phyloP scores from a whole-genome alignment of 2,113 vertebrate species.

The Macquaria australasica region DNA sequence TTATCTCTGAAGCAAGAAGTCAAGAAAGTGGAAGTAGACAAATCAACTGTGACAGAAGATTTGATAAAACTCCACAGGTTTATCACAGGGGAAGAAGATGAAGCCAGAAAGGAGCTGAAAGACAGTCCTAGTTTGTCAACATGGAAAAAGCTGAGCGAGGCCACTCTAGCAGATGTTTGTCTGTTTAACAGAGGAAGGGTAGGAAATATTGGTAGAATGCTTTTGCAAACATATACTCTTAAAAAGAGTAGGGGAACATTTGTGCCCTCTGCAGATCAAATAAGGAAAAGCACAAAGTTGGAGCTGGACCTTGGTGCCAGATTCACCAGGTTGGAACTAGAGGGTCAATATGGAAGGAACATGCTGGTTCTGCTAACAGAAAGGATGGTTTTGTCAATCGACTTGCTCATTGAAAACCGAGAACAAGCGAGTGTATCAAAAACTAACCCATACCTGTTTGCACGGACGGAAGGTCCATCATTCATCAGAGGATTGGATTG shows the following conservation, averaged over 20 bases:
- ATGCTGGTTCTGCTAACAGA: slow-evolving; percentile 77
- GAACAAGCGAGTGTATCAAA: slow-evolving; percentile 71
- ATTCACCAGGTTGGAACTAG: slow-evolving; percentile 76
- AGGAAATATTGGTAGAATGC: slow-evolving; percentile 77
- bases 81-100: slow-evolving; percentile 68
- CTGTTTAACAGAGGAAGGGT: slow-evolving; percentile 79
- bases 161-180: slow-evolving; percentile 77
- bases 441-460: slow-evolving; percentile 79
- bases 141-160: slow-evolving; percentile 81
- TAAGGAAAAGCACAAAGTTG: slow-evolving; percentile 75
- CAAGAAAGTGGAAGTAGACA: slow-evolving; percentile 70
- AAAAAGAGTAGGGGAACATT: slow-evolving; percentile 63
- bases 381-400: slow-evolving; percentile 72
- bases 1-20: slow-evolving; percentile 59
- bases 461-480: slow-evolving; percentile 78
- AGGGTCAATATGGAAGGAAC: slow-evolving; percentile 80
- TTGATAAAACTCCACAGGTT: slow-evolving; percentile 76
- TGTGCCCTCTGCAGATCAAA: slow-evolving; percentile 74
- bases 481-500: slow-evolving; percentile 79
- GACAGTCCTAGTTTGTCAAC: slow-evolving; percentile 71
- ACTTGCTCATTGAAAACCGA: slow-evolving; percentile 73
- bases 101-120: slow-evolving; percentile 72
- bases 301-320: slow-evolving; percentile 71
- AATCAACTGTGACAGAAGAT: slow-evolving; percentile 75
- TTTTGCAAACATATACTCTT: slow-evolving; percentile 68